These are phyloP conservation scores for Creontiades dilutus DNA, from an alignment of 2,888 invertebrate genomes.

Conservation along the genomic window DNA sequence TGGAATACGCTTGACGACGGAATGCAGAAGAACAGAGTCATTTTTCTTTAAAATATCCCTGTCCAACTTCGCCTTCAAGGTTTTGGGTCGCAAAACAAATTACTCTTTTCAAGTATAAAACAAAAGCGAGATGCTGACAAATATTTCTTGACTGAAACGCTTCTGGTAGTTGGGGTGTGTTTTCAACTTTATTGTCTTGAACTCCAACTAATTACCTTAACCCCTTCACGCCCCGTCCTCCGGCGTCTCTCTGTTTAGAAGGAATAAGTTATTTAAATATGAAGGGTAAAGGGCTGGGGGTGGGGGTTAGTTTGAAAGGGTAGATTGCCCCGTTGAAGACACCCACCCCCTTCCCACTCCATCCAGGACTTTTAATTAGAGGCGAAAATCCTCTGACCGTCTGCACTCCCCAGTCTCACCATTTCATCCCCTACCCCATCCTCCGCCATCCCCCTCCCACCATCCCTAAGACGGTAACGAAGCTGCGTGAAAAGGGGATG, in stretches of 20 bases:
- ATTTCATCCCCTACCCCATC: background rate
- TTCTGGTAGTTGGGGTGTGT: conserved; percentile 11
- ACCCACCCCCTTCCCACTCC: background rate
- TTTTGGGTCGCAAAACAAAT: conserved; percentile 41
- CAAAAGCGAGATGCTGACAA: conserved; percentile 29
- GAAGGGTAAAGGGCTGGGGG: background rate
- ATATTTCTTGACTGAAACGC: conserved; percentile 34
- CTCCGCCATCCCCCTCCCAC: background rate
- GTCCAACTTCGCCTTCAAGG: background rate
- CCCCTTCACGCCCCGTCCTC: background rate
- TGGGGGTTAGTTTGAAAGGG: conserved; percentile 30
- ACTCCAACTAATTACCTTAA: conserved; percentile 36
- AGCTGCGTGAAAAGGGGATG: background rate
- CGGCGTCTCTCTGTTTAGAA: background rate
- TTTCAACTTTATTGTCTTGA: conserved; percentile 35
- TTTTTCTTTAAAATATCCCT: conserved; percentile 34
- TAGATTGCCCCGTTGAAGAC: conserved; percentile 44
- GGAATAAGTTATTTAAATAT: conserved; percentile 58
- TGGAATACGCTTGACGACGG: background rate
- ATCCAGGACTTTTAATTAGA: conserved; percentile 41
- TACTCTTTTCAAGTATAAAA: conserved; percentile 44
- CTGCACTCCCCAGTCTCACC: background rate
- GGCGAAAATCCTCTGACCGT: conserved; percentile 21
- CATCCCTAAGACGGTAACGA: conserved; percentile 1
- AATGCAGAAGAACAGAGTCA: background rate